phyloP scores from a whole-genome alignment of 2,888 invertebrate genomes.

The Cantharis rustica region DNA sequence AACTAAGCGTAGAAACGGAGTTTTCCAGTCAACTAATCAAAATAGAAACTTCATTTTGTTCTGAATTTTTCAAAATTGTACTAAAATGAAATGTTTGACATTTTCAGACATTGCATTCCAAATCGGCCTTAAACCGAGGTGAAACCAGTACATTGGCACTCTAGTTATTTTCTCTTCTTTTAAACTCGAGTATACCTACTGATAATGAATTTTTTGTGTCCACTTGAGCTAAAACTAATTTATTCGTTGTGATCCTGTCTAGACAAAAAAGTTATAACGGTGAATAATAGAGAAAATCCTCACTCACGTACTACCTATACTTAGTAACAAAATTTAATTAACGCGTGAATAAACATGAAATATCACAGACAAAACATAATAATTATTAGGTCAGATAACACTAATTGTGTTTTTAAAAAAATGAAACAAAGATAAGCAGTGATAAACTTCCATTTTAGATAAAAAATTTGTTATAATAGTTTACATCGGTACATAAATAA shows the following conservation, averaged over 20 bases:
- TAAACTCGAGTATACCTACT: neutral
- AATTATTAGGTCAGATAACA: neutral
- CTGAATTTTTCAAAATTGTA: too few relatives aligned
- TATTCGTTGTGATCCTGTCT: neutral
- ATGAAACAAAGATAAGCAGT: neutral
- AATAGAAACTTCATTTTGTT: neutral
- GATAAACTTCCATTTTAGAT: neutral
- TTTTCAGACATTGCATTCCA: neutral
- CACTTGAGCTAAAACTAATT: neutral
- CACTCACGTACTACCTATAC: neutral
- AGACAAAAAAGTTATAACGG: neutral
- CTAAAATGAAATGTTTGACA: neutral
- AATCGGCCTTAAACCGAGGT: neutral
- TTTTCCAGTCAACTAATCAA: neutral
- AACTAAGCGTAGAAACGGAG: neutral
- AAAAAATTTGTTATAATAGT: neutral
- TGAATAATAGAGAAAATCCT: neutral
- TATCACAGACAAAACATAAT: slow-evolving; percentile 1
- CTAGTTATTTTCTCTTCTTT: neutral
- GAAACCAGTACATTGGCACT: neutral
- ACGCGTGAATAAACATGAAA: neutral
- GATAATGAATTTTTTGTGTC: neutral
- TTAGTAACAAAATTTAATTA: neutral
- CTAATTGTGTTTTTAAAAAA: neutral
- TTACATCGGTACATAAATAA: neutral